Conservation (phyloP, 2,113 vertebrate genomes). For the Alethe diademata region DNA sequence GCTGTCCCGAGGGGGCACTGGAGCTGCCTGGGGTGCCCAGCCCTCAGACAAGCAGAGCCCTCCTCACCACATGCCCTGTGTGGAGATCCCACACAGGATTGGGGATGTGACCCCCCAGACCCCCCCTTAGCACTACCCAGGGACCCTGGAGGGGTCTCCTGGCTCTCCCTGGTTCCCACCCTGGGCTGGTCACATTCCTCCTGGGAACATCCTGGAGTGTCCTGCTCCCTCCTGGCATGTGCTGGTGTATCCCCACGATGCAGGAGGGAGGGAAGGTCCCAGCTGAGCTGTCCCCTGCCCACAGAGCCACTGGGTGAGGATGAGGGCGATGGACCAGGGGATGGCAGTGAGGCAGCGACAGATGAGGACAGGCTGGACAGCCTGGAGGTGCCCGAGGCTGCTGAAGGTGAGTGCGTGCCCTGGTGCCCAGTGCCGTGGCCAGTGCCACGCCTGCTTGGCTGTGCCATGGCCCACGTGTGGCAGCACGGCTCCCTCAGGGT, state of each 20-base stretch:
- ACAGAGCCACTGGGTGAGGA: slow-evolving; percentile 58
- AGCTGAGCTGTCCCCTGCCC: background rate
- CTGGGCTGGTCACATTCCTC: background rate
- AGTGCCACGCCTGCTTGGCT: background rate
- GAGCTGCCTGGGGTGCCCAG: background rate
- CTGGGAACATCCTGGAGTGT: background rate
- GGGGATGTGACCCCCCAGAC: background rate
- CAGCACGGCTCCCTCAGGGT: rapidly evolving
- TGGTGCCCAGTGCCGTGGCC: background rate
- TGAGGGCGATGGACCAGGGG: background rate
- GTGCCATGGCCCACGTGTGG: rapidly evolving
- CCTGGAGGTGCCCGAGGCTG: slow-evolving; percentile 14
- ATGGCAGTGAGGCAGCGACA: background rate
- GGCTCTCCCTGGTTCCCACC: background rate
- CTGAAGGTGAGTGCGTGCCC: background rate
- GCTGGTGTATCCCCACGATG: background rate
- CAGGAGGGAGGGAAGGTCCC: no score
- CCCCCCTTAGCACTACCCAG: background rate
- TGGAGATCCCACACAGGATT: background rate
- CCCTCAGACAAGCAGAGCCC: background rate
- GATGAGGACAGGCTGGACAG: slow-evolving; percentile 62
- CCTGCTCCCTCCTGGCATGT: background rate
- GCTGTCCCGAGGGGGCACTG: rapidly evolving
- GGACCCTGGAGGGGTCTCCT: background rate
- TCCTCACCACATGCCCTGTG: rapidly evolving